Base-by-base conservation (phyloP, 2,888 invertebrate genomes). In the Philopedon plagiatum region DNA sequence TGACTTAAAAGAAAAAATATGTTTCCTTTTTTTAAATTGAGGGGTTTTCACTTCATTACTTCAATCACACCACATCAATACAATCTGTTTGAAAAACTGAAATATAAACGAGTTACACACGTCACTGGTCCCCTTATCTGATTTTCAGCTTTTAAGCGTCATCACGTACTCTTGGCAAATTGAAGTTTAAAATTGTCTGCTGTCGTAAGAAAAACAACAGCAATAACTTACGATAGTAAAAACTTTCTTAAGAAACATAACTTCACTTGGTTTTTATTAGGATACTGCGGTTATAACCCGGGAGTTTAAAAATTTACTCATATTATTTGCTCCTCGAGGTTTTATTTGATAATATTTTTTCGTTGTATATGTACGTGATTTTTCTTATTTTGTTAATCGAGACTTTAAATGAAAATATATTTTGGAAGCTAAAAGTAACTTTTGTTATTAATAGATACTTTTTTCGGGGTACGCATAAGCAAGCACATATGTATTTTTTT, bases 81-180 rank as follows among this genome's bases (percentile, higher is more conserved):
- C 60, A 41, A 39, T 60, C 41, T 26, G 60, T 60, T 41, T 44
- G 9, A 7, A 29, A 13, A 29, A 21, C 8, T 32, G 15, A 41
- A 41, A 58, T 13, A 62, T 60, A 67, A 67, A 44, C 57, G 51
- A 34, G 60, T 49, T 56, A 54, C 61, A 61, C 61, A 68, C 68
- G 68, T 62, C 68, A 68, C 61, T 68, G 68, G 61, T 32, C 39
- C 39, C 68, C 54, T 61, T 68, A 68, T 68, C 56, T 61, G 37
- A 68, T 68, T 68, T 68, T 61, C 18, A n/a, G 13, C 68, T 61
- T 39, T 68, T 21, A 29, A 44, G 61, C 61, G 61, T 41, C 61
- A 68, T 68, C 68, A 68, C 68, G 68, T 68, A 54, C 68, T 61
- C 61, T 66, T 56, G 37, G 44, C 58, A 66, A 66, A 54, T 29